Conservation (phyloP, 2,113 vertebrate genomes). For the Gallinago media region DNA sequence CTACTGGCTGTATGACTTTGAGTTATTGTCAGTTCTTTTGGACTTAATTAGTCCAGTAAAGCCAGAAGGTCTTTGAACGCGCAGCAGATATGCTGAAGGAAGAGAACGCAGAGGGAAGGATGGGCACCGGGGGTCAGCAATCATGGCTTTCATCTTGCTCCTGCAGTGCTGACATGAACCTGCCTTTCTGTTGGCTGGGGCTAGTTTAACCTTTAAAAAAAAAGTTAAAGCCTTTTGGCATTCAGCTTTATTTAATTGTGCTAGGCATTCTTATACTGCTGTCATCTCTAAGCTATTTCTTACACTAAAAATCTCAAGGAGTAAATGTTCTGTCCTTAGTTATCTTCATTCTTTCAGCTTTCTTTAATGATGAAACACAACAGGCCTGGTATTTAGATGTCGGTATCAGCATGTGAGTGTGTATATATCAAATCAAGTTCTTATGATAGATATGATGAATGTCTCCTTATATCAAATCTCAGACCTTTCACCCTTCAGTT, state of each 20-base stretch:
- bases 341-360: neutral
- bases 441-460: neutral
- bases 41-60: neutral
- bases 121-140: accelerated
- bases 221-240: neutral
- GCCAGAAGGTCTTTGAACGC: neutral
- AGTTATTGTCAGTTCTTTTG: neutral
- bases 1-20: neutral
- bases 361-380: neutral
- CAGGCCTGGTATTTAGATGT: neutral
- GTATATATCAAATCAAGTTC: neutral
- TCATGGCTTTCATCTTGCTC: neutral
- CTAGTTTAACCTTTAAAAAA: neutral
- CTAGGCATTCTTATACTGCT: neutral
- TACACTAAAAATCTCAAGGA: neutral
- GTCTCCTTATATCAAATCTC: neutral
- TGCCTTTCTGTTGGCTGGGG: neutral
- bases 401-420: neutral
- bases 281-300: neutral
- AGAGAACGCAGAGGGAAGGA: neutral
- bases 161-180: neutral
- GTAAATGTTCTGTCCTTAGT: neutral
- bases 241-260: neutral
- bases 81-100: neutral
- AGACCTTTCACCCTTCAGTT: neutral